Evolutionary conservation across 2,113 vertebrate species (phyloP), one percentile per base, ranked within the genome.

Genomic region (Engraulis encrasicolus): DNA sequence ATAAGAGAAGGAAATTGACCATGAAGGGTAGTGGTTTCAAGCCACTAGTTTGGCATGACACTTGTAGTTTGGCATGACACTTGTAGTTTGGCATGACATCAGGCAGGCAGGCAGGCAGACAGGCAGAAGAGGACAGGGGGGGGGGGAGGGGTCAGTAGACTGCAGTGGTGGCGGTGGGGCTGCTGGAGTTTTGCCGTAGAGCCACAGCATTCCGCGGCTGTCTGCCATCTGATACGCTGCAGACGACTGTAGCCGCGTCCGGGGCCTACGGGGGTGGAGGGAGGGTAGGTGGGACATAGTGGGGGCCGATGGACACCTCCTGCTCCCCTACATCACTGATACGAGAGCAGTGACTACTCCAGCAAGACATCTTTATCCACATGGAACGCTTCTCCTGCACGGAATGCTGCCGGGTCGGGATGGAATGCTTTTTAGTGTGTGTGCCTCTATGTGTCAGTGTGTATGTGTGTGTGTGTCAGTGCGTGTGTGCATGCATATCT

Each of bases 371-470:
- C 85, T 91, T 90, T 84, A 85, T 94, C 90, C 91, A 82, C 2
- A 7, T 45, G 45, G 86, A 87, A 89, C 40, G 36, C 91, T 86
- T 61, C 61, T 90, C 86, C 78, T 79, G 92, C 80, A 77, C 19
- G 89, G 90, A 91, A 94, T 17, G 84, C 84, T 88, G 82, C 0
- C 4, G 87, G 91, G 91, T 90, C 82, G 23, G 1, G 87, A 83
- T 88, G 89, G 91, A 91, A 92, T 92, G 94, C 95, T 94, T 94
- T 94, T 79, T 2, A 0, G 38, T n/a, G 66, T 74, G 31, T 45
- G 9, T 45, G 40, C n/a, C n/a, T n/a, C n/a, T n/a, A n/a, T 66
- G 58, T 66, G 58, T 31, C 1, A 27, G 58, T 66, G 58, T n/a
- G 58, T 66, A 27, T 17, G 58, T 66, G 23, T 66, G 58, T 31